These are phyloP conservation scores for Eupithecia vulgata DNA, from an alignment of 2,888 invertebrate species.

Conservation along the genomic window DNA sequence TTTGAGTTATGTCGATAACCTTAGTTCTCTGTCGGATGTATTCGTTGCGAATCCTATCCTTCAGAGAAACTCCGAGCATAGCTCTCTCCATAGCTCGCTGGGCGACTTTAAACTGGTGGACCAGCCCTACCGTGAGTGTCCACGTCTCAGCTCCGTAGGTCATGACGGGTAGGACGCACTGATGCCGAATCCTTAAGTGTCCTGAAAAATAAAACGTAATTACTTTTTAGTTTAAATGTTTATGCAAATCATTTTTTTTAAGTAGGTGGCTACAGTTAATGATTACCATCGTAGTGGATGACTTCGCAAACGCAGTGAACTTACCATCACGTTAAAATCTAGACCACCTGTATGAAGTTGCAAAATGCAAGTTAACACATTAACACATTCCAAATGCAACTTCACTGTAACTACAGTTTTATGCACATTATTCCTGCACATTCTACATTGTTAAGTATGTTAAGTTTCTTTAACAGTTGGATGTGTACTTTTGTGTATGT, in stretches of 20 bases:
- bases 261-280: background rate
- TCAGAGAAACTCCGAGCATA: no score
- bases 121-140: no score
- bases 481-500: background rate
- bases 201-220: background rate
- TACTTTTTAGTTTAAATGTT: background rate
- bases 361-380: background rate
- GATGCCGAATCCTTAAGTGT: no score
- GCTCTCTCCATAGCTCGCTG: no score
- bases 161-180: no score
- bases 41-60: no score
- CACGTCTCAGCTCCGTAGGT: no score
- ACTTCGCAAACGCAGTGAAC: background rate
- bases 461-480: background rate
- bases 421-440: background rate
- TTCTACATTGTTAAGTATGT: conserved; percentile 3
- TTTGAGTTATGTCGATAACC: no score
- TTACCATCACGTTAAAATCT: background rate
- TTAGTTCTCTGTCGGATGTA: no score
- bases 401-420: conserved; percentile 1
- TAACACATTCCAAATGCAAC: background rate
- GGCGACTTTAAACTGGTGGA: no score
- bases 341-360: background rate
- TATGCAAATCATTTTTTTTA: background rate
- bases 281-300: background rate